A percentile compares a stretch with the other conserved stretches of the same genome.
Conservation (phyloP, 2,113 vertebrate genomes). For the Lepus americanus region DNA sequence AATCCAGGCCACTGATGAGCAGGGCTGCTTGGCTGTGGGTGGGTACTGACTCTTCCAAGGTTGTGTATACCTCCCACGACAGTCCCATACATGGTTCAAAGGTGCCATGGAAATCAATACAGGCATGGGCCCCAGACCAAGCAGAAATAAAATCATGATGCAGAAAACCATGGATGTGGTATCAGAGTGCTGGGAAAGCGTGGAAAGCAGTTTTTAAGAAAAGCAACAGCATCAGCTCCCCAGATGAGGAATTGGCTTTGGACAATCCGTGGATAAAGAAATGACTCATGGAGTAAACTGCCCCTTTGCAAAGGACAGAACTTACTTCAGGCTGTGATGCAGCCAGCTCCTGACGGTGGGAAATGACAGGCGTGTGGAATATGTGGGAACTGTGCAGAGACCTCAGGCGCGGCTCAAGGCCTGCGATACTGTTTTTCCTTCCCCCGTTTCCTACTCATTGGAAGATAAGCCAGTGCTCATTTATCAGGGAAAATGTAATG, state of each 20-base stretch:
- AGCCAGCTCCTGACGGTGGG: neutral
- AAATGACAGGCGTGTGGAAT: neutral
- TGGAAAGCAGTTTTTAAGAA: neutral
- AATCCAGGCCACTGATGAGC: neutral
- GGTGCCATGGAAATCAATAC: neutral
- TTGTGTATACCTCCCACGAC: neutral
- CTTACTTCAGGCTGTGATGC: neutral
- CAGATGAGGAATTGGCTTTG: neutral
- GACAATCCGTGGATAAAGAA: neutral
- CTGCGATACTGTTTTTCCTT: neutral
- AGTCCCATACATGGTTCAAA: neutral
- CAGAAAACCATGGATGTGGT: neutral
- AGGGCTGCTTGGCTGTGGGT: neutral
- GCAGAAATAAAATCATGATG: neutral
- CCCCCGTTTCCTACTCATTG: neutral
- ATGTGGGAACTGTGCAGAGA: neutral
- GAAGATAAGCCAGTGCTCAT: neutral
- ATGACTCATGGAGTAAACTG: rapidly evolving
- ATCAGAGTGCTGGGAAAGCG: neutral
- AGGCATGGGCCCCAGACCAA: neutral
- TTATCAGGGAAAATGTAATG: constrained; percentile 6
- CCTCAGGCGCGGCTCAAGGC: neutral
- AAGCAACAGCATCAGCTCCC: neutral
- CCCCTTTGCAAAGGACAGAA: neutral
- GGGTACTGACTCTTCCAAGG: neutral